Evolutionary conservation across 2,797 vertebrate genomes (phyloP).

Genomic region (Notamacropus eugenii): DNA sequence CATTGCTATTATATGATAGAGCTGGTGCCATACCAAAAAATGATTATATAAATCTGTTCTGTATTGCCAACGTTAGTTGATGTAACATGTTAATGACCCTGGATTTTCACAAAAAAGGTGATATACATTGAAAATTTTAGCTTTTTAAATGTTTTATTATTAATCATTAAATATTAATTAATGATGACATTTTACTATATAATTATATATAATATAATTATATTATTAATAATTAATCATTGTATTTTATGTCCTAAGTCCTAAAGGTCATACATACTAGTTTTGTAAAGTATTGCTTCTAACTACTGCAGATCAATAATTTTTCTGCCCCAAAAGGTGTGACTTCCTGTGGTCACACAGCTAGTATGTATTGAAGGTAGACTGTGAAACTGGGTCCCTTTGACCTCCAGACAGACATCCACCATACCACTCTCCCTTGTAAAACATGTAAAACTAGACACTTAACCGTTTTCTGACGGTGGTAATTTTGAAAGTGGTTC

Average conservation of each 20-base stretch:
- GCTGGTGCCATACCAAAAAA: constrained; percentile 28
- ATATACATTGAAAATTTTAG: neutral
- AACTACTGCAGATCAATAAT: neutral
- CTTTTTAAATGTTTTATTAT: too few species aligned
- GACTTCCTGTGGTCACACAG: neutral
- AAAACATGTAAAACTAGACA: neutral
- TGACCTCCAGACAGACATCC: neutral
- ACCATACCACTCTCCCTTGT: neutral
- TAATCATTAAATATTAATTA: too few species aligned
- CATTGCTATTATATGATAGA: neutral
- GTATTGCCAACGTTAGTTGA: constrained; percentile 49
- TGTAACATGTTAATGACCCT: constrained; percentile 57
- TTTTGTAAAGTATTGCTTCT: neutral
- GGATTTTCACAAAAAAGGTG: constrained; percentile 70
- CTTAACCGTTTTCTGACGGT: neutral
- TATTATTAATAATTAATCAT: too few species aligned
- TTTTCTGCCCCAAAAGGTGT: neutral
- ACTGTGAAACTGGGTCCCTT: neutral
- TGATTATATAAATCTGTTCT: constrained; percentile 33
- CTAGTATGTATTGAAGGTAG: neutral
- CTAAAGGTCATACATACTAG: neutral
- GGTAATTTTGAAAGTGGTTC: neutral
- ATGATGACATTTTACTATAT: too few species aligned
- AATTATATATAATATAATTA: too few species aligned
- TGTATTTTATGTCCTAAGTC: neutral